Evolutionary conservation across 2,888 invertebrate genomes (phyloP), one percentile per base, ranked within the genome.

Genomic region (Pristionchus japonicus): DNA sequence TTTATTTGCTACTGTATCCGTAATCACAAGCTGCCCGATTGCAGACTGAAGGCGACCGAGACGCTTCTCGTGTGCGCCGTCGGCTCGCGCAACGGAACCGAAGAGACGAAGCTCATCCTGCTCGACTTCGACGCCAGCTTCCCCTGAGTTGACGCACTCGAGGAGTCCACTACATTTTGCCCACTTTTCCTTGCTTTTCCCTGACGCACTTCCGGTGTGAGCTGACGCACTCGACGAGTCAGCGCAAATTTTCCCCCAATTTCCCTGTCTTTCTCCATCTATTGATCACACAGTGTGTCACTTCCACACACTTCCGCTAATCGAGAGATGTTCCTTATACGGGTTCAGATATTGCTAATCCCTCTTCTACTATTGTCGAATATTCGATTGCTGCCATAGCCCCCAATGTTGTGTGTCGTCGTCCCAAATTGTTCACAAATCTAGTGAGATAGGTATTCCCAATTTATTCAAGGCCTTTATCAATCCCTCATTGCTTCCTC

Each of bases 41-140:
- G 11, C 84, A 84, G 86, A 34, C 70, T 88, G 52, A 92, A 97
- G 89, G 98, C 98, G 87, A 98, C 97, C 93, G 97, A 98, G 94
- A 98, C 98, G 34, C 98, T 98, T 95, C 96, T 99, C 90, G 98
- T 99, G 85, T 99, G 99, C 95, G 99, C 99, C 6, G 99, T 99
- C 31, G 99, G 99, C 89, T 98, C 98, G 91, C 96, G 99, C 61
- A 99, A 99, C 95, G 98, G 98, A 88, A 99, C 98, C 11, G 99
- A 99, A 95, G 99, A 99, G 95, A 99, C 99, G 15, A 99, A 99
- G 95, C 96, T 99, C 52, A 96, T 99, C 93, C 98, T 99, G 61
- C 96, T 99, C 91, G 98, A 99, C 95, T 99, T 99, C 74, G 92
- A 92, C 87, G 86, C 92, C 17, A 89, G 89, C 7, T 91, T 89